phyloP scores from a whole-genome alignment of 35 echinoderm and acorn worm species.

The Apostichopus japonicus region DNA sequence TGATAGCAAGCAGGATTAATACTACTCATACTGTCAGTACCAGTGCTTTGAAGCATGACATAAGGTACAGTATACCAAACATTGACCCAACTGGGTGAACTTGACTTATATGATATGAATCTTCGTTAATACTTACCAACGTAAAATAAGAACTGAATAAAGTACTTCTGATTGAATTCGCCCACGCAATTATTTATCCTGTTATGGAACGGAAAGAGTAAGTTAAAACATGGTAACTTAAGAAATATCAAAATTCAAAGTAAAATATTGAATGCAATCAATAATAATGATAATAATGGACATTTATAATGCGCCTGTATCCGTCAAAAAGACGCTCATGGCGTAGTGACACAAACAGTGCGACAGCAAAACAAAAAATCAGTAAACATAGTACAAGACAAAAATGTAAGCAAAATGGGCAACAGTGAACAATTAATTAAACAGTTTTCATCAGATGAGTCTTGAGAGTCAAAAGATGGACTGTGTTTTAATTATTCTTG shows the following conservation, averaged over 20 bases:
- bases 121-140: slow-evolving; percentile 78
- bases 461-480: too few relatives aligned
- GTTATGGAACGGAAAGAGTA: slow-evolving; percentile 38
- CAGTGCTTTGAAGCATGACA: background rate
- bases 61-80: background rate
- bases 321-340: background rate
- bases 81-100: too few relatives aligned
- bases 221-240: background rate
- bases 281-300: background rate
- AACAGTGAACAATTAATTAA: too few relatives aligned
- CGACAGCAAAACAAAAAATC: too few relatives aligned
- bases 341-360: too few relatives aligned
- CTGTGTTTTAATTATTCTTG: too few relatives aligned
- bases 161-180: slow-evolving; percentile 99
- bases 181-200: slow-evolving; percentile 99
- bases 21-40: too few relatives aligned
- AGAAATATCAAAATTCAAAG: background rate
- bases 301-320: background rate
- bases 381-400: too few relatives aligned
- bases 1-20: too few relatives aligned
- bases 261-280: background rate
- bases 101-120: background rate
- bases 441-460: too few relatives aligned
- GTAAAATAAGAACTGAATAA: slow-evolving; percentile 99
- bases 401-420: too few relatives aligned